These are phyloP conservation scores for Hyperopisus bebe DNA, from an alignment of 2,113 vertebrate species.

Conservation along the genomic window DNA sequence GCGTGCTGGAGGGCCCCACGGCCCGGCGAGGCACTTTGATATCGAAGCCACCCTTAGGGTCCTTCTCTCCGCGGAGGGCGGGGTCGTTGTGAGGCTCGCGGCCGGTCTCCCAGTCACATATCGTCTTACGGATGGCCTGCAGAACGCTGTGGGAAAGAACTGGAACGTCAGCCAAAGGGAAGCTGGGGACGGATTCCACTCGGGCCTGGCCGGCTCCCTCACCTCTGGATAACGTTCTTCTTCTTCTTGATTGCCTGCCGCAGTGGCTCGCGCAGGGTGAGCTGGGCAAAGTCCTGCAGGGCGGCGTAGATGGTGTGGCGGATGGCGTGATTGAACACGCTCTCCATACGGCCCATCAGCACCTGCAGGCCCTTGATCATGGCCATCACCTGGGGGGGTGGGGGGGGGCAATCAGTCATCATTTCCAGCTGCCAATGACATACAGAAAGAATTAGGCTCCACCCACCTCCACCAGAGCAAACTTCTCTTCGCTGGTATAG, in stretches of 20 bases:
- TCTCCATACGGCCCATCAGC: conserved; percentile 84
- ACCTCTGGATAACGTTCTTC: conserved; percentile 84
- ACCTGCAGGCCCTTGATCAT: conserved; percentile 87
- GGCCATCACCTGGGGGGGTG: conserved; percentile 67
- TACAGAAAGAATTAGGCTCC: neutral
- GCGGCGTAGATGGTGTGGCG: conserved; percentile 80
- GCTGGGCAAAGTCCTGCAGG: conserved; percentile 78
- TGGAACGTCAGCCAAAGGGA: neutral
- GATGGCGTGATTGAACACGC: conserved; percentile 82
- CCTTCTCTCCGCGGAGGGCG: conserved; percentile 76
- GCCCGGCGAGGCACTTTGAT: conserved; percentile 81
- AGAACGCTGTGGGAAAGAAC: conserved; percentile 60
- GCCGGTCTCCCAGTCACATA: conserved; percentile 79
- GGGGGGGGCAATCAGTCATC: neutral
- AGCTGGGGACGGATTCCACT: no score
- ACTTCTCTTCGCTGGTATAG: conserved; percentile 82
- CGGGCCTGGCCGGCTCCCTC: neutral
- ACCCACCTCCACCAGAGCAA: conserved; percentile 77
- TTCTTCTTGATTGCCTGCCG: conserved; percentile 83
- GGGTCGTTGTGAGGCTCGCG: conserved; percentile 78
- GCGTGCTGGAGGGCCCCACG: conserved; percentile 81
- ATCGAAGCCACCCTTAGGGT: conserved; percentile 83
- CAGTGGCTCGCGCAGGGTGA: conserved; percentile 72
- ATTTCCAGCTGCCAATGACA: neutral
- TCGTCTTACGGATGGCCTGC: conserved; percentile 81